A percentile compares a stretch with the other conserved stretches of the same genome.
Evolutionary conservation across 1,140 invertebrate species (phyloP).

Genomic region (Drosophila funebris): DNA sequence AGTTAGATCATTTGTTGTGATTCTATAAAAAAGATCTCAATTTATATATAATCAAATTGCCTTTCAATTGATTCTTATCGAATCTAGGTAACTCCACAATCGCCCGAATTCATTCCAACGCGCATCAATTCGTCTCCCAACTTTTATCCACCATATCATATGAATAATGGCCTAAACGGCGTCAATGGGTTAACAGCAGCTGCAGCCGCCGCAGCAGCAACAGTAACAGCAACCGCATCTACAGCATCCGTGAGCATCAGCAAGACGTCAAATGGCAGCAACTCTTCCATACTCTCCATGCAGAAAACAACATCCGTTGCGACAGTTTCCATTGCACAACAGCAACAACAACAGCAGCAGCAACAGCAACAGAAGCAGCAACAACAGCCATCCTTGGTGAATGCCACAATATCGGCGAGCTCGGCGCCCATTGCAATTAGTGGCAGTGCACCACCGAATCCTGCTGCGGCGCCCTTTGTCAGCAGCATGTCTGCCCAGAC

Average conservation of each 20-base stretch:
- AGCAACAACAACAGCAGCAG: conserved; percentile 60
- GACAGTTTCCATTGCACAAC: conserved; percentile 67
- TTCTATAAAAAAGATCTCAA: neutral
- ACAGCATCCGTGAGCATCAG: conserved; percentile 61
- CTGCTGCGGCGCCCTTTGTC: conserved; percentile 62
- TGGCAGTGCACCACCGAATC: conserved; percentile 65
- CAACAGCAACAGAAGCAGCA: conserved; percentile 60
- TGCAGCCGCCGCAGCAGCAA: conserved; percentile 57
- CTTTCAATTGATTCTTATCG: neutral
- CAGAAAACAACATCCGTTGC: conserved; percentile 67
- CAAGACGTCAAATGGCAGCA: conserved; percentile 64
- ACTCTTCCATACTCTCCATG: conserved; percentile 70
- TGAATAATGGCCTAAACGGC: conserved; percentile 76
- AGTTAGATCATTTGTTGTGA: neutral
- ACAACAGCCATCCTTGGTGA: conserved; percentile 32
- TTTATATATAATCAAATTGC: neutral
- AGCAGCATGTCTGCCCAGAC: conserved; percentile 71
- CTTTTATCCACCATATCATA: conserved; percentile 82
- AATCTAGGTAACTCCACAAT: conserved; percentile 83
- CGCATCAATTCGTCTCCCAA: conserved; percentile 81
- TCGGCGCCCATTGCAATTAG: conserved; percentile 72
- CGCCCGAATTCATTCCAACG: conserved; percentile 84
- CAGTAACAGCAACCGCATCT: conserved; percentile 47
- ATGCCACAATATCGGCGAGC: conserved; percentile 30
- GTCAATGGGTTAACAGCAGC: conserved; percentile 75